Evolutionary conservation across 2,113 vertebrate species (phyloP), one percentile per base, ranked within the genome.

Genomic region (Cyphomyrus discorhynchus): DNA sequence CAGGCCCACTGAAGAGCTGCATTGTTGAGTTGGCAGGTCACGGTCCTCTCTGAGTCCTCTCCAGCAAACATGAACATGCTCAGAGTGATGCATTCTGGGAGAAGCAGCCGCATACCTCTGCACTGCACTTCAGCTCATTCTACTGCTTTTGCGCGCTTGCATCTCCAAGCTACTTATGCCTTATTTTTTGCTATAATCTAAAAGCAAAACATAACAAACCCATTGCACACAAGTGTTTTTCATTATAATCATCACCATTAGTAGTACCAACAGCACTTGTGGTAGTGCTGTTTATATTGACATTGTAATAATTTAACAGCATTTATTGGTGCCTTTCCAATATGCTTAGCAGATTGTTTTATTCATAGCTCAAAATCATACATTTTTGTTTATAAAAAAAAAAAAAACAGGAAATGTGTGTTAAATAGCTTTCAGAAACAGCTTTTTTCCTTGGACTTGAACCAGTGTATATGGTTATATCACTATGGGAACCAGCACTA

Each of bases 11-110:
- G 93, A 87, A 92, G 91, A 92, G 91, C 90, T 50, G 45, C 85
- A 56, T 91, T 93, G 92, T 94, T 94, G 94, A 95, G 94, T 93
- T 91, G 89, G 58, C 11, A 24, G 89, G 92, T 66, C 88, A 62
- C 86, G n/a, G 2, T 90, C 90, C 92, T 89, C 88, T 94, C 89
- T 74, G 86, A 42, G 1, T 90, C 90, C 93, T 89, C 88, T 94
- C 89, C 90, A 92, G 80, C 90, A 92, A 90, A 90, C 90, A 66
- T 91, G 93, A 92, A 91, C 88, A 74, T 39, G 86, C 84, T 91
- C 90, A 93, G 89, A 91, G 90, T 50, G 74, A 3, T 31, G 88
- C 91, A 90, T 90, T 21, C 82, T 24, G 84, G 89, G 87, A 88
- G 90, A 47, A 46, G 15, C 10, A 42, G 7, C 88, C 39, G 74